phyloP scores from a whole-genome alignment of 92 coral and sea anemone genomes.

The Muricea muricata region DNA sequence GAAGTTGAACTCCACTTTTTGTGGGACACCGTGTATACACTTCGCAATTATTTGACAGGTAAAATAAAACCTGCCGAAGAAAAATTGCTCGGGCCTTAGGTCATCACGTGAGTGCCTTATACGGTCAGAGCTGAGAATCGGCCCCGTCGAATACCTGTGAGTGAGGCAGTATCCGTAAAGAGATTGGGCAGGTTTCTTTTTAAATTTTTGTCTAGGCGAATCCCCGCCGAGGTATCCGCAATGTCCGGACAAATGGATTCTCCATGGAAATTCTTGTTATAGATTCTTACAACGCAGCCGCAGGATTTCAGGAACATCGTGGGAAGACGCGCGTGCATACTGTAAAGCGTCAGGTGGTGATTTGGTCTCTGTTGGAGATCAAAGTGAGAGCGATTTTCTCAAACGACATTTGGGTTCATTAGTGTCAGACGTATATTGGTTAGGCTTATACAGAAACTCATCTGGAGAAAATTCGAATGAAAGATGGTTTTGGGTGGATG shows the following conservation, averaged over 20 bases:
- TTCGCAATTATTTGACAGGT: no score
- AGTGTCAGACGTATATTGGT: conserved; percentile 69
- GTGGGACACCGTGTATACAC: no score
- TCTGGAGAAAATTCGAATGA: conserved; percentile 70
- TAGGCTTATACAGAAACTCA: conserved; percentile 80
- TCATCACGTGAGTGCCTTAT: no score
- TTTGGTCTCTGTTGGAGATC: conserved; percentile 71
- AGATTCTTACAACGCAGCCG: conserved; percentile 63
- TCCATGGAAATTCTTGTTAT: conserved; percentile 74
- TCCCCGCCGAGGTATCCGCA: neutral
- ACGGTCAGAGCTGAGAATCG: no score
- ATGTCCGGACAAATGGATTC: conserved; percentile 78
- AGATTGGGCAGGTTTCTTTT: no score
- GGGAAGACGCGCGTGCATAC: conserved; percentile 86
- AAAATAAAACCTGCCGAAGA: no score
- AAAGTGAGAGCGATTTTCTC: conserved; percentile 73
- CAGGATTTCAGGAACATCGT: conserved; percentile 70
- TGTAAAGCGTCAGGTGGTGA: conserved; percentile 83
- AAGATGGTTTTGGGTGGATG: conserved; percentile 79
- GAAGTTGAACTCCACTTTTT: no score
- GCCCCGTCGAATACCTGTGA: no score
- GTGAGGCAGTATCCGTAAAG: no score
- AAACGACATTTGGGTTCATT: conserved; percentile 18
- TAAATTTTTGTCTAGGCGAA: neutral
- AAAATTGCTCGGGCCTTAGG: no score